Evolutionary conservation across 2,113 vertebrate species (phyloP), one percentile per base, ranked within the genome.

Genomic region (Himantopus leucocephalus): DNA sequence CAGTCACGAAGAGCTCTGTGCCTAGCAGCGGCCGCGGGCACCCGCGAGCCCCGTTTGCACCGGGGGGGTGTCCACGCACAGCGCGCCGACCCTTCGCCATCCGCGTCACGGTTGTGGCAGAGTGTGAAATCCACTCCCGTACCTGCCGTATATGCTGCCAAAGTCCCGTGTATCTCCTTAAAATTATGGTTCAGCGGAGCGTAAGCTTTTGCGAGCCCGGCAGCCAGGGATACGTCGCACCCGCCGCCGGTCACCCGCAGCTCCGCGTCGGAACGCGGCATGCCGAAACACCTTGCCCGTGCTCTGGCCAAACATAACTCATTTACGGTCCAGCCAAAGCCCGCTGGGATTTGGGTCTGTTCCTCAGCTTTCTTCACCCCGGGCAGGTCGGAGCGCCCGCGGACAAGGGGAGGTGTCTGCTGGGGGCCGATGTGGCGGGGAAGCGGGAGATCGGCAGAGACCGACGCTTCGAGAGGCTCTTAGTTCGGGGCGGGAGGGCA

Each of bases 1-100:
- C 94, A 90, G 96, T 96, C 95, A 95, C 78, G 22, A 89, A 97
- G 94, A 64, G 34, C 76, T 15, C 2, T 55, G 58, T 8, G 80
- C 70, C 86, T 27, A 16, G 78, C 50, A 15, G 43, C 48, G 20
- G 39, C 82, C 56, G 50, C 9, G 1, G 9, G 39, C 20, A 5
- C 22, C 48, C 48, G 10, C 21, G 20, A 24, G 48, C 48, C 22
- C 48, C 48, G 22, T 50, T 24, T 50, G 48, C 22, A 23, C 22
- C 22, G 48, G 56, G 11, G 72, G 19, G 45, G 45, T 19, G 22
- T 24, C 48, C 13, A 22, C 12, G 48, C 48, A 12, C 77, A 56
- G 50, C 8, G 1, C 15, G 37, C 19, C 3, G 41, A 45, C 63
- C 63, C 63, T 4, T n/a, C 6, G 5, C 29, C 27, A 2, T 27